Evolutionary conservation across 2,113 vertebrate species (phyloP), one percentile per base, ranked within the genome.

Genomic region (Malurus alboscapulatus): DNA sequence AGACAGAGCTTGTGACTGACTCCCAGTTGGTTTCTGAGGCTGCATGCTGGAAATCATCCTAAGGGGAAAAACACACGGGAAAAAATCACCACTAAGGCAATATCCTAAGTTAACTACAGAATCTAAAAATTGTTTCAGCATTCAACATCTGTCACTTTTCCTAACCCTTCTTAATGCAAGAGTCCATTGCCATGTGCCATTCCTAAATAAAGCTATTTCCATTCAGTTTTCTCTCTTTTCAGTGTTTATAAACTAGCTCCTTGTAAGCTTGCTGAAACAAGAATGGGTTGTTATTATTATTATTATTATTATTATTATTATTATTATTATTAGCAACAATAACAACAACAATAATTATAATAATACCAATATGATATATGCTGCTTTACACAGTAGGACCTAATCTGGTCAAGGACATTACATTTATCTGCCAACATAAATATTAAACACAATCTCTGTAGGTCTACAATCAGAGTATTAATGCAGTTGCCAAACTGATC

Each of bases 11-110:
- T 91, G 98, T 98, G 97, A 98, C 98, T 40, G 98, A 98, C 80
- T 98, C 98, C 98, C 98, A 98, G 91, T 98, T 98, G 94, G 97
- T 98, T 95, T 98, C 97, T 78, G 97, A 98, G 61, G 97, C 96
- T 84, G 94, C 95, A 16, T 96, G 97, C 79, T 97, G 98, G 82
- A 98, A 98, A 96, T 98, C 97, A 96, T 98, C 98, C 98, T 98
- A 95, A 95, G 96, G 72, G 84, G 81, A 96, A 90, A 97, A 88
- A 94, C 66, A 48, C 87, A 89, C 9, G 77, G 57, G 59, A 94
- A 78, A 48, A 91, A 95, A 63, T 91, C 61, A 90, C 9, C 25
- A 6, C 87, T 71, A 92, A 36, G 57, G 14, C 27, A 90, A 61
- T 74, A 53, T 55, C 17, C 50, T 88, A 72, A 87, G 72, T 84